phyloP scores from a whole-genome alignment of 2,113 vertebrate genomes.

The Scatophagus argus region DNA sequence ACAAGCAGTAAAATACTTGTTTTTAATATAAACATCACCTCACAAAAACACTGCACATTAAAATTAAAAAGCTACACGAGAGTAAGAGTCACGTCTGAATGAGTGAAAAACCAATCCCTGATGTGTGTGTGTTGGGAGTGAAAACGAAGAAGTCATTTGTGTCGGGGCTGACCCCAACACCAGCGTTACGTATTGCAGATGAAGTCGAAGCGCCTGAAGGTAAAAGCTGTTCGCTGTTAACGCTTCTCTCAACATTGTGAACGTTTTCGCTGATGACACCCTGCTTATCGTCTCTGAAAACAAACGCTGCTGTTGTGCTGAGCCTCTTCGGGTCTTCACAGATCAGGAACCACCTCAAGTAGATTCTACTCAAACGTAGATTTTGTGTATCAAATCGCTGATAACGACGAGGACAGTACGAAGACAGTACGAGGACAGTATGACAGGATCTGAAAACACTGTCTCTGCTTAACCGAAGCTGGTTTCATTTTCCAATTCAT shows the following conservation, averaged over 20 bases:
- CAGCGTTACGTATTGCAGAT: background rate
- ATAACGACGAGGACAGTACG: no score
- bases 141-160: conserved; percentile 8
- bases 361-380: no score
- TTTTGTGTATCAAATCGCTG: no score
- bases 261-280: background rate
- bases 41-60: background rate
- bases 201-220: background rate
- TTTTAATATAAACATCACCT: background rate
- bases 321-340: background rate
- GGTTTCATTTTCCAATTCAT: no score
- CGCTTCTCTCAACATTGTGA: background rate
- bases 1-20: background rate
- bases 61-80: conserved; percentile 19
- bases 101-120: background rate
- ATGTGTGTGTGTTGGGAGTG: background rate
- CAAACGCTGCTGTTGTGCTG: background rate
- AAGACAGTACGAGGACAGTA: no score
- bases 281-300: background rate
- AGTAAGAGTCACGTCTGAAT: conserved; percentile 1
- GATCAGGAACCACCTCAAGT: no score
- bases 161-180: conserved; percentile 12
- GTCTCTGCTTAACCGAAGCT: no score
- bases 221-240: background rate
- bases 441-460: no score